These are phyloP conservation scores for Mechanitis mazaeus DNA, from an alignment of 2,888 invertebrate species.

Conservation along the genomic window DNA sequence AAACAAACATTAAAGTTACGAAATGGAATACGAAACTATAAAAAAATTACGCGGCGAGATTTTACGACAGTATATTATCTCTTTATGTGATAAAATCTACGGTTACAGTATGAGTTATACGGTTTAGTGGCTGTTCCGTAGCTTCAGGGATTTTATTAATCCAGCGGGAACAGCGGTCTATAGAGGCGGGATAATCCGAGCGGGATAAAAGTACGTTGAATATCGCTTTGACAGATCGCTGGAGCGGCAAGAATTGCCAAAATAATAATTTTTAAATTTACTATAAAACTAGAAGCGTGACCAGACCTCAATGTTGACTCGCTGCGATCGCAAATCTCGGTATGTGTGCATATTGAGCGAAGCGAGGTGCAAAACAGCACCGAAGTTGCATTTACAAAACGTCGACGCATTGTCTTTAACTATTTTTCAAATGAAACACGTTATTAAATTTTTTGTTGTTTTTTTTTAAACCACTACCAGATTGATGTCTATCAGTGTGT, in stretches of 20 bases:
- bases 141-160: slow-evolving; percentile 22
- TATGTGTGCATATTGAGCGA: too few relatives aligned
- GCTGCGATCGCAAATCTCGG: too few relatives aligned
- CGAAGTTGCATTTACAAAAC: too few relatives aligned
- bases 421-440: too few relatives aligned
- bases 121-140: slow-evolving; percentile 15
- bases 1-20: too few relatives aligned
- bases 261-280: background rate
- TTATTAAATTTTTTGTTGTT: too few relatives aligned
- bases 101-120: slow-evolving; percentile 16
- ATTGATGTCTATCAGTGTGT: too few relatives aligned
- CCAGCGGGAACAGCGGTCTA: slow-evolving; percentile 16
- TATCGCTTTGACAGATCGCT: slow-evolving; percentile 1
- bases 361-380: too few relatives aligned
- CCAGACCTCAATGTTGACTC: too few relatives aligned
- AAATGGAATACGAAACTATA: slow-evolving; percentile 1
- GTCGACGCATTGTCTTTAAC: too few relatives aligned
- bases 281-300: too few relatives aligned
- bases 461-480: too few relatives aligned
- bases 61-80: slow-evolving; percentile 13
- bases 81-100: slow-evolving; percentile 19
- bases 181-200: slow-evolving; percentile 16
- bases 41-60: background rate
- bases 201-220: slow-evolving; percentile 16
- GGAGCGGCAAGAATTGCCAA: background rate